Percentiles rank a stretch among this genome's conserved stretches.
These are phyloP conservation scores for Plecturocebus donacophilus DNA, from an alignment of 2,113 vertebrate genomes.

Conservation along the genomic window DNA sequence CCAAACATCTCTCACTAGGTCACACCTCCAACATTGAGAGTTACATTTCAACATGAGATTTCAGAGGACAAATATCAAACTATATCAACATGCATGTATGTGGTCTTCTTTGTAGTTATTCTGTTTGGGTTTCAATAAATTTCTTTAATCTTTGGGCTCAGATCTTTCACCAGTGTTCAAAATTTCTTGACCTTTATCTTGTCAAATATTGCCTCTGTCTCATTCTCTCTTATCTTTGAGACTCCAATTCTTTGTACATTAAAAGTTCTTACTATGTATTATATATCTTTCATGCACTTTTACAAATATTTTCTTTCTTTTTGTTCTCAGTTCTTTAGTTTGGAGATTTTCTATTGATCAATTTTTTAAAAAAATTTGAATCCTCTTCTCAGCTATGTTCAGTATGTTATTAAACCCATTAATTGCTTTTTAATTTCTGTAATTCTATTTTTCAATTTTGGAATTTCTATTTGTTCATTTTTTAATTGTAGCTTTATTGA, in stretches of 20 bases:
- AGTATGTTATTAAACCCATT: not conserved
- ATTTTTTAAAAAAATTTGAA: not conserved
- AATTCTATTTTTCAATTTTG: not conserved
- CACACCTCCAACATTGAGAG: too few relatives aligned
- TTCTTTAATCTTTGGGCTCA: not conserved
- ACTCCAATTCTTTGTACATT: not conserved
- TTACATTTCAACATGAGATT: too few relatives aligned
- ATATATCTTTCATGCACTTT: not conserved
- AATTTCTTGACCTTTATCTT: not conserved
- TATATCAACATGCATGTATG: not conserved
- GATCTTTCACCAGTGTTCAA: not conserved
- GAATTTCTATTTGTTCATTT: not conserved
- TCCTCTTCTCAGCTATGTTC: not conserved
- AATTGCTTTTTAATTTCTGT: not conserved
- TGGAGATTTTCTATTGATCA: not conserved
- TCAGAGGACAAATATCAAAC: too few relatives aligned
- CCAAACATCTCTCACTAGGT: too few relatives aligned
- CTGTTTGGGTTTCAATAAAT: not conserved
- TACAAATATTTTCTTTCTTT: not conserved
- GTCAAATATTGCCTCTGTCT: not conserved
- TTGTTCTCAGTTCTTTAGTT: not conserved
- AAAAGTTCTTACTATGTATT: not conserved
- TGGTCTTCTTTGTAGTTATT: not conserved
- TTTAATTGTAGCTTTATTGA: not conserved
- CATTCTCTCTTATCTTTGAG: not conserved